These are phyloP conservation scores for Bedellia somnulentella DNA, from an alignment of 2,888 invertebrate species.

Conservation along the genomic window DNA sequence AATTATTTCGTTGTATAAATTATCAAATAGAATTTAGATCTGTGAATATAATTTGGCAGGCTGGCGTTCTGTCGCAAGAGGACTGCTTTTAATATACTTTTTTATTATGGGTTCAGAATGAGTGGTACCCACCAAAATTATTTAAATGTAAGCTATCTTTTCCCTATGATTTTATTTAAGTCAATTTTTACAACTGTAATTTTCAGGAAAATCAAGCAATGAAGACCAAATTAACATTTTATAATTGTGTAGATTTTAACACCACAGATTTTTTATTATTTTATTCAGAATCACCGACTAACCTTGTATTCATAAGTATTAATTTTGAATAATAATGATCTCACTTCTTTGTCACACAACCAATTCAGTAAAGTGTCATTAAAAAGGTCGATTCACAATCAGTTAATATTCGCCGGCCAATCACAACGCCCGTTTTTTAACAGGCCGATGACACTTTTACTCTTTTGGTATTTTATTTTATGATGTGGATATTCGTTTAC, in stretches of 20 bases:
- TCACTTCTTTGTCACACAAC: conserved; percentile 52
- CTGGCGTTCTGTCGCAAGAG: conserved; percentile 7
- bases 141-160: conserved; percentile 6
- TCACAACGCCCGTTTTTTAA: too few species aligned
- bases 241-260: too few species aligned
- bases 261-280: conserved; percentile 3
- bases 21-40: conserved; percentile 47
- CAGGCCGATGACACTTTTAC: conserved; percentile 28
- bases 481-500: conserved; percentile 41
- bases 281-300: conserved; percentile 24
- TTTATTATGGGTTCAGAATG: conserved; percentile 17
- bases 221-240: not conserved
- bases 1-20: conserved; percentile 48
- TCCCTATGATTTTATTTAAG: not conserved
- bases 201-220: conserved; percentile 9
- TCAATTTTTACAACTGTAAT: conserved; percentile 1
- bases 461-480: conserved; percentile 26
- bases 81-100: not conserved
- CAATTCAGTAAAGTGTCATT: conserved; percentile 33
- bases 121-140: conserved; percentile 26
- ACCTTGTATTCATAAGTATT: conserved; percentile 51
- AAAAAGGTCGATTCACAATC: too few species aligned
- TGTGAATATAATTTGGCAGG: conserved; percentile 24
- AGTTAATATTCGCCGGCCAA: too few species aligned
- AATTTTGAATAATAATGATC: conserved; percentile 55